phyloP scores from a whole-genome alignment of 2,888 invertebrate species.

The Thyatira batis region DNA sequence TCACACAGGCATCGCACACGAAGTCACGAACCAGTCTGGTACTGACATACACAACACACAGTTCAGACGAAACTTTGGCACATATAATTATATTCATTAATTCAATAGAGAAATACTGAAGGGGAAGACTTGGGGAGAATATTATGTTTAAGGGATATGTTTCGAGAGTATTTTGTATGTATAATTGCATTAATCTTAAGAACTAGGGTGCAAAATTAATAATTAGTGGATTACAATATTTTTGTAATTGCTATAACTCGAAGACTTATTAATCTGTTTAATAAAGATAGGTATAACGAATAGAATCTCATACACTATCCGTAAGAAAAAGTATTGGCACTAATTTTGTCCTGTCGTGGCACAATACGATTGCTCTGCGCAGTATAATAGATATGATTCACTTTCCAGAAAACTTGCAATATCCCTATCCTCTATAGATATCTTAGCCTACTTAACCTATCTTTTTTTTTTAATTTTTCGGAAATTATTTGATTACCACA shows the following conservation, averaged over 20 bases:
- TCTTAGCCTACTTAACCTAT: slow-evolving; percentile 67
- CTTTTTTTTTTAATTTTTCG: slow-evolving; percentile 67
- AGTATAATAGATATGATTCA: slow-evolving; percentile 43
- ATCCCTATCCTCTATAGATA: slow-evolving; percentile 72
- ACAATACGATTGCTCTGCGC: slow-evolving; percentile 49
- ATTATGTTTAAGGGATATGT: slow-evolving; percentile 71
- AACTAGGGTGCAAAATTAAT: slow-evolving; percentile 76
- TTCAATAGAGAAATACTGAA: slow-evolving; percentile 70
- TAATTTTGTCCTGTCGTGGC: slow-evolving; percentile 59
- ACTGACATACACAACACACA: slow-evolving; percentile 37
- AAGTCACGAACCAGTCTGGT: no score
- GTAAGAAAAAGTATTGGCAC: slow-evolving; percentile 63
- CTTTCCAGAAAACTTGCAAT: slow-evolving; percentile 55
- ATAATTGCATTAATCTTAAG: slow-evolving; percentile 63
- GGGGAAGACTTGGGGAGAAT: slow-evolving; percentile 74
- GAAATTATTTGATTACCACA: slow-evolving; percentile 74
- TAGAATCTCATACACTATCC: slow-evolving; percentile 27
- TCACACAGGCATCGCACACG: slow-evolving; percentile 46
- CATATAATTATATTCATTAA: slow-evolving; percentile 55
- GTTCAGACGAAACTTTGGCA: slow-evolving; percentile 75
- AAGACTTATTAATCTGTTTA: slow-evolving; percentile 31
- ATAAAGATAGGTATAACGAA: slow-evolving; percentile 22
- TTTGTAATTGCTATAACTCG: slow-evolving; percentile 42
- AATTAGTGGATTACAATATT: slow-evolving; percentile 57
- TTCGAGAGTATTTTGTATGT: slow-evolving; percentile 54